Evolutionary conservation across 2,113 vertebrate species (phyloP), one percentile per base, ranked within the genome.

Genomic region (Salvelinus sp.): DNA sequence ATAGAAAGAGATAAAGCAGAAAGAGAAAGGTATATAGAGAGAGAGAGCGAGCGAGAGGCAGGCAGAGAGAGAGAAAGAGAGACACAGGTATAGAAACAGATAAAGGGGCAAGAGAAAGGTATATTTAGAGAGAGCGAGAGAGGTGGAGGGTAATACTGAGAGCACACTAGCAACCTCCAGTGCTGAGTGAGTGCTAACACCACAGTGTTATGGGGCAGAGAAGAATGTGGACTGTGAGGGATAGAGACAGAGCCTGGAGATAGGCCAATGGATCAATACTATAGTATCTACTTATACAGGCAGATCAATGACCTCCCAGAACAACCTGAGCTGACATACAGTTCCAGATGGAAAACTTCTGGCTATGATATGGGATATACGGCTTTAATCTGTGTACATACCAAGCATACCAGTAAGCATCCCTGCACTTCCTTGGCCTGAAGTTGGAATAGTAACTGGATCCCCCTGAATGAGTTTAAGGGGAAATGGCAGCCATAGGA

Each of bases 241-340:
- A 81, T 75, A 62, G 81, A 79, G 79, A 86, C 78, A 79, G 82
- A 70, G 58, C 85, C 73, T 78, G 3, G 62, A 83, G 82, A 85
- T 7, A 1, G 65, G 18, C 86, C 84, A 22, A 86, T 88, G 74
- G 79, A 87, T 92, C 38, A 33, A 91, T 90, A 79, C 30, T 33
- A 67, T 18, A 66, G 77, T 83, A 86, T 89, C 79, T 77, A 85
- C 86, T 85, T 84, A 74, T 82, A 86, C 84, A 83, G 85, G 82
- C 82, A 69, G 81, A 81, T 90, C 88, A 70, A 86, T 90, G 76
- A 75, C 23, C 75, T 79, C 75, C 50, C 50, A 54, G 50, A 54
- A 54, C 50, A 54, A 54, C 50, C 83, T 69, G 76, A 72, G 69
- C 77, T 83, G 80, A 83, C 81, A 69, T 70, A 79, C 14, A 54